Evolutionary conservation across 2,797 vertebrate species (phyloP).

Genomic region (Syncerus caffer): DNA sequence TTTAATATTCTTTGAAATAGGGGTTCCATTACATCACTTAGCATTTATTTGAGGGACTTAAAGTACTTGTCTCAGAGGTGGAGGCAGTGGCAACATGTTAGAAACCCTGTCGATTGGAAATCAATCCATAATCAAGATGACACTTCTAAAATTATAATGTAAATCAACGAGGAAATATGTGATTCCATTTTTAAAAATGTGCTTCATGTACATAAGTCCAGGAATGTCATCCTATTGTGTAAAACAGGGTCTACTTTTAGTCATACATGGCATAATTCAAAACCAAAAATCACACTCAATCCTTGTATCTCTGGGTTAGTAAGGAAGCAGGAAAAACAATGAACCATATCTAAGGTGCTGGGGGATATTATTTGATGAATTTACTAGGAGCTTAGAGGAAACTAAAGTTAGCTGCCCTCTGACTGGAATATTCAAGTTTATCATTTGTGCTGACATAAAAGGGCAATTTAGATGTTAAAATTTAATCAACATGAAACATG

Average conservation of each 20-base stretch:
- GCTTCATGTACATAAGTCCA: neutral
- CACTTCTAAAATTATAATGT: constrained; percentile 39
- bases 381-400: constrained; percentile 35
- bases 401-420: constrained; percentile 48
- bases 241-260: neutral
- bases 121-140: constrained; percentile 37
- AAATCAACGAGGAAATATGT: neutral
- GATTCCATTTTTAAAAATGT: constrained; percentile 43
- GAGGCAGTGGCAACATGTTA: neutral
- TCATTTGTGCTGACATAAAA: constrained; percentile 71
- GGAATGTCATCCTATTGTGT: neutral
- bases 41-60: constrained; percentile 20
- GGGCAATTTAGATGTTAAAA: constrained; percentile 67
- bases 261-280: neutral
- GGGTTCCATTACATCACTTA: neutral
- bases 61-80: neutral
- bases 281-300: neutral
- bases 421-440: constrained; percentile 58
- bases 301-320: neutral
- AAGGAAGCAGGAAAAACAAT: constrained; percentile 13
- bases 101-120: constrained; percentile 25
- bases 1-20: constrained; percentile 21
- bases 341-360: neutral
- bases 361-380: constrained; percentile 24
- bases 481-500: constrained; percentile 65